Percentiles rank a stretch among this genome's conserved stretches.
phyloP scores from a whole-genome alignment of 2,888 invertebrate species.

The Clepsis dumicolana region DNA sequence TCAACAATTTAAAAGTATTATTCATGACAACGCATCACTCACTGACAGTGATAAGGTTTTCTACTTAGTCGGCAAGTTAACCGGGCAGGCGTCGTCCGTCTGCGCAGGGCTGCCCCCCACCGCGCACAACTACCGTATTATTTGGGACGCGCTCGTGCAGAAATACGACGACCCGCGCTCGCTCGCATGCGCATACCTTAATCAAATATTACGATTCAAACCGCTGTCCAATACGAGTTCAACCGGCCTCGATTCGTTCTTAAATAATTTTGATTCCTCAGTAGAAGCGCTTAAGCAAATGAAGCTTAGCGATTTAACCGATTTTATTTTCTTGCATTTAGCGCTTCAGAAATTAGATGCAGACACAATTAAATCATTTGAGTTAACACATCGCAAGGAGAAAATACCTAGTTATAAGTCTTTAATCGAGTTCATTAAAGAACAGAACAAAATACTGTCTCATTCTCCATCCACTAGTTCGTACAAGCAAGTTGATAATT shows the following conservation, averaged over 20 bases:
- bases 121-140: background rate
- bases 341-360: background rate
- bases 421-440: conserved; percentile 3
- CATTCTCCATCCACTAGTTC: background rate
- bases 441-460: background rate
- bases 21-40: background rate
- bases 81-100: background rate
- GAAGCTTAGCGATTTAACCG: background rate
- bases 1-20: background rate
- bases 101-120: background rate
- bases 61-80: background rate
- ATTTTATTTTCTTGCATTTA: background rate
- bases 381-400: background rate
- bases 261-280: background rate
- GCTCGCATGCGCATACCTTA: background rate
- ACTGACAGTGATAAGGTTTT: background rate
- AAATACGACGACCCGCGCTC: background rate
- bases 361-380: background rate
- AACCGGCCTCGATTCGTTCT: background rate
- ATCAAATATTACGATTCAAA: background rate
- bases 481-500: background rate
- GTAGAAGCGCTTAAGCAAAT: background rate
- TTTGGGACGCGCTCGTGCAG: conserved; percentile 1
- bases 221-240: background rate
- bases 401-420: background rate